Base-by-base conservation (phyloP, 2,797 vertebrate species). In the Lithobates sylvaticus region DNA sequence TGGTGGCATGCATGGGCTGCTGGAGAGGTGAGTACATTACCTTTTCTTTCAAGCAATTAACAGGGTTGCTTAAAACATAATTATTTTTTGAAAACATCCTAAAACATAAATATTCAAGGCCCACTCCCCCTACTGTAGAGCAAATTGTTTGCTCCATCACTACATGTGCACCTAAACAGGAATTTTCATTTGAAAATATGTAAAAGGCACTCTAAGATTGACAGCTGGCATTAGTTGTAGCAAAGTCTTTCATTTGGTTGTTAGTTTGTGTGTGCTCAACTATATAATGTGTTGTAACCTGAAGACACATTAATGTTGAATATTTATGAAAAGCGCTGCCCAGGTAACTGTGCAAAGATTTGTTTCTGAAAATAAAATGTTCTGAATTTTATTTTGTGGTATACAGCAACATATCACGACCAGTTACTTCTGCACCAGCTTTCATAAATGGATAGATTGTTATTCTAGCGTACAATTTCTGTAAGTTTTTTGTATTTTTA, bases 401-500 rank as follows among this genome's bases (percentile, higher is more conserved):
- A 21, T 58, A 18, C 21, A 5, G 54, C 3, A 23, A 61, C 5
- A 58, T 58, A 23, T 61, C 54, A 23, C 65, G 27, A 0, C 12
- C 26, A 13, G 65, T 67, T 67, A 67, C 65, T 29, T 27, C 12
- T 3, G n/a, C 26, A 67, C 10, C 13, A 13, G 65, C 65, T 67
- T 67, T 67, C 65, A 67, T 67, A 67, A 67, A 67, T 67, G 26
- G 13, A 13, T 27, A 67, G 3, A n/a, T 26, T 29, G 70, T 72
- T n/a, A 50, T 16, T 42, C 34, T 42, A 74, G 39, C 12, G 26
- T 83, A 64, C 3, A 32, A 64, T 77, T 23, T 73, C 29, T 76
- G 68, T 85, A 54, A 3, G 76, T 47, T 72, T 47, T 72, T 50
- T 75, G 18, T 36, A 23, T 76, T 82, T 76, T 3, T 64, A 81